A percentile compares a stretch with the other conserved stretches of the same genome.
Conservation (phyloP, 2,113 vertebrate species). For the Aythya baeri region DNA sequence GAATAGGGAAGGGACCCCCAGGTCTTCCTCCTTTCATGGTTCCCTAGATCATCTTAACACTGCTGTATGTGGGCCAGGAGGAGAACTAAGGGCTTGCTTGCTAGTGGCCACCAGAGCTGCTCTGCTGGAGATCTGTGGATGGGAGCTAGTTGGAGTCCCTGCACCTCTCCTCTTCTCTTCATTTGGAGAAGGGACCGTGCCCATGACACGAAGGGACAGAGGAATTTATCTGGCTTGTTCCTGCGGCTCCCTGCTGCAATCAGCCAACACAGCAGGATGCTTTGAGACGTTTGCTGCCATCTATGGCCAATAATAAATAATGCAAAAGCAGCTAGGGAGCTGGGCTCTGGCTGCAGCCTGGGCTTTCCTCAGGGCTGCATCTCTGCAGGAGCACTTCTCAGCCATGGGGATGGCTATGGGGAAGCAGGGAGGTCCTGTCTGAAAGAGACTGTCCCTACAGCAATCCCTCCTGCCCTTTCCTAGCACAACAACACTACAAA, state of each 20-base stretch:
- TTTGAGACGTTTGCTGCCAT: constrained; percentile 59
- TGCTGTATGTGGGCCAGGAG: background rate
- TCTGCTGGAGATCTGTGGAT: background rate
- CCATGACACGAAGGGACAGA: background rate
- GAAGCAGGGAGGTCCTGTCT: background rate
- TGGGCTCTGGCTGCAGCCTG: background rate
- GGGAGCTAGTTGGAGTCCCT: background rate
- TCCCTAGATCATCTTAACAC: background rate
- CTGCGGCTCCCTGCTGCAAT: background rate
- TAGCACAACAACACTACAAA: background rate
- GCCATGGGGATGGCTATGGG: fast-evolving
- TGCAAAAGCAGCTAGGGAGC: background rate
- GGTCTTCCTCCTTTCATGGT: background rate
- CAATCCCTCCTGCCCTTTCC: background rate
- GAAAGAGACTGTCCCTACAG: background rate
- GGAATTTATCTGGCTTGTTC: background rate
- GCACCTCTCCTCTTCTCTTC: background rate
- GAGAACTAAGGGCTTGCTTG: background rate
- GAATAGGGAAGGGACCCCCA: background rate
- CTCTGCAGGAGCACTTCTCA: background rate
- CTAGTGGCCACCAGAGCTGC: too few species aligned
- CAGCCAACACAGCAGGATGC: background rate
- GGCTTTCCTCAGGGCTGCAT: fast-evolving
- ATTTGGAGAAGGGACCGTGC: background rate
- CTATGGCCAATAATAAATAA: constrained; percentile 49